Evolutionary conservation across 2,113 vertebrate genomes (phyloP), one percentile per base, ranked within the genome.

Genomic region (Baryphthengus martii): DNA sequence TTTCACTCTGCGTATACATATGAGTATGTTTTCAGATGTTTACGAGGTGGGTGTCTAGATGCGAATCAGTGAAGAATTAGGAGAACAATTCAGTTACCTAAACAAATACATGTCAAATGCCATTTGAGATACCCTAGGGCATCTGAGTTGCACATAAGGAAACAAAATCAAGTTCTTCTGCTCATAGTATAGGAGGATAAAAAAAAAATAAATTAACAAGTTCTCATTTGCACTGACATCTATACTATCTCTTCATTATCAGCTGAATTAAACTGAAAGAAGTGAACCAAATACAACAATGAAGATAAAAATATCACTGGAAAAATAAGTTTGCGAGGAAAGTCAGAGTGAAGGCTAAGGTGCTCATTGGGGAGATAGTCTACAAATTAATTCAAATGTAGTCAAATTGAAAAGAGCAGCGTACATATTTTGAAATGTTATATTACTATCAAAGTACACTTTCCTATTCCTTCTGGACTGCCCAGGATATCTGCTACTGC

Each of bases 331-430:
- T 73, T 55, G 85, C 47, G 67, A 61, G 29, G 52, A 83, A 95
- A 97, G 20, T 94, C 73, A 88, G 68, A 95, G 18, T 53, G 67
- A 77, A 91, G 17, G 42, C 37, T 85, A 40, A 58, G 26, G 71
- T 75, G 86, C 39, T 94, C 72, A 84, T 6, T 50, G 39, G 89
- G 80, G 91, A 94, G 15, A 61, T 20, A 77, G 35, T 91, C 63
- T 85, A 88, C 85, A 89, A 94, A 95, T 77, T 80, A 95, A 90
- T 87, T 85, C 58, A 95, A 94, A 91, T 89, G 58, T 58, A 95
- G 89, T 75, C 61, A 79, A 92, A 86, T 87, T 89, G 24, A 77
- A 92, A 75, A 93, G 49, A 94, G 19, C 6, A n/a, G 10, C 53
- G 65, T 78, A 44, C 75, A 88, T 7, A 75, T 91, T 97, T 91